Conservation (phyloP, 2,113 vertebrate species). For the Pseudorectes ferrugineus region DNA sequence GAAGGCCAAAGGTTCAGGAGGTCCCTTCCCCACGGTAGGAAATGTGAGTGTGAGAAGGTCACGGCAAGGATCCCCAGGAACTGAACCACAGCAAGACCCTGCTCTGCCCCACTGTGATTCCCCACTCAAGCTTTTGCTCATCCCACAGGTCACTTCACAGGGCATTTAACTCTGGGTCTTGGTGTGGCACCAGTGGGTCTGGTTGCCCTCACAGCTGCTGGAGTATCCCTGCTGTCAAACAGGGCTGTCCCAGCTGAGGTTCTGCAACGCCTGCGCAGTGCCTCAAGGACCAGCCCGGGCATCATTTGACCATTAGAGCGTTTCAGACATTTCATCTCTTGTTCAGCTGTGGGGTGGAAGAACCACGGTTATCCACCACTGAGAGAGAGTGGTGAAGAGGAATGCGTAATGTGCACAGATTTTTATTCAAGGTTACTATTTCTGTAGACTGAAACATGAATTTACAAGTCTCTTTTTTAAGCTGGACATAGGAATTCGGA, state of each 20-base stretch:
- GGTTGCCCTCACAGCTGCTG: not conserved
- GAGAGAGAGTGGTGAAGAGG: not conserved
- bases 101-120: not conserved
- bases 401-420: too few relatives aligned
- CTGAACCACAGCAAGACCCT: not conserved
- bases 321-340: not conserved
- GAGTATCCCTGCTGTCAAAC: not conserved
- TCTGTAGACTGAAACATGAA: not conserved
- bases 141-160: not conserved
- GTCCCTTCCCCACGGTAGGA: not conserved
- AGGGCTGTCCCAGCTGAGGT: not conserved
- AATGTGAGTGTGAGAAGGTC: accelerated
- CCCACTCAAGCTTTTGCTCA: not conserved
- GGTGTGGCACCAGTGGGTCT: accelerated
- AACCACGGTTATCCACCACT: not conserved
- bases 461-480: not conserved
- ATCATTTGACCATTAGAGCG: too few relatives aligned
- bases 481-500: not conserved
- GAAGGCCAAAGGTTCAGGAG: not conserved
- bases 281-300: not conserved
- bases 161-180: not conserved
- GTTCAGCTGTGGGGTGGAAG: not conserved
- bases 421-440: not conserved
- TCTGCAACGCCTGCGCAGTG: accelerated
- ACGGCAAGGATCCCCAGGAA: accelerated